phyloP scores from a whole-genome alignment of 2,888 invertebrate genomes.

The Sminthurides aquaticus region DNA sequence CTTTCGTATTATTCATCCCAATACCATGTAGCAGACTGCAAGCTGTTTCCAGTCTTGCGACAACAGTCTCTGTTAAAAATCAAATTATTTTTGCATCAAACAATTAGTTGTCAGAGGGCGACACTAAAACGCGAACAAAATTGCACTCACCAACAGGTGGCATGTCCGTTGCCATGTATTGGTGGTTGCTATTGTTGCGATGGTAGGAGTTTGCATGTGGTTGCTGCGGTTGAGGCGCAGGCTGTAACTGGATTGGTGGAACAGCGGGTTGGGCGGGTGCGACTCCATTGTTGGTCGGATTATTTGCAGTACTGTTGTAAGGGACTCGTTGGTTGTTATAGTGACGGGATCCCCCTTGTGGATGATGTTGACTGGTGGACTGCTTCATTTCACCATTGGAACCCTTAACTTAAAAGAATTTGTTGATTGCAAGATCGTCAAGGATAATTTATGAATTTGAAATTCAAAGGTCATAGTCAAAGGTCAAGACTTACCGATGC shows the following conservation, averaged over 20 bases:
- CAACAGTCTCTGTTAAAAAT: constrained; percentile 36
- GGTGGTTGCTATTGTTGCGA: constrained; percentile 6
- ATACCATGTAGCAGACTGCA: constrained; percentile 39
- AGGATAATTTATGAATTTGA: too few species aligned
- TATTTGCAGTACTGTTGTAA: not conserved
- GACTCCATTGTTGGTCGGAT: not conserved
- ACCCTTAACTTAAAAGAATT: too few species aligned
- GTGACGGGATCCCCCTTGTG: not conserved
- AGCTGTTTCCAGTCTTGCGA: constrained; percentile 39
- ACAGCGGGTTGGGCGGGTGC: not conserved
- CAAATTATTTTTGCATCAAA: constrained; percentile 10
- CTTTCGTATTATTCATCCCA: constrained; percentile 37
- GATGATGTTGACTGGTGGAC: not conserved
- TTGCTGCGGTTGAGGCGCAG: not conserved
- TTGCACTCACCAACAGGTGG: constrained; percentile 30
- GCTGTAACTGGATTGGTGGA: not conserved
- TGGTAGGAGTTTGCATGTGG: not conserved
- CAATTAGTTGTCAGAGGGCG: not conserved
- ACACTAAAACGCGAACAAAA: not conserved
- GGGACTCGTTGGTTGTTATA: not conserved
- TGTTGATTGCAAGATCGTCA: too few species aligned
- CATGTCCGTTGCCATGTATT: constrained; percentile 25
- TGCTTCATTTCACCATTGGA: constrained; percentile 2
- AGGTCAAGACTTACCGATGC: too few species aligned
- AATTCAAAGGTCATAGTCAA: not conserved